Evolutionary conservation across 2,797 vertebrate genomes (phyloP).

Genomic region (Melanotaenia boesemani): DNA sequence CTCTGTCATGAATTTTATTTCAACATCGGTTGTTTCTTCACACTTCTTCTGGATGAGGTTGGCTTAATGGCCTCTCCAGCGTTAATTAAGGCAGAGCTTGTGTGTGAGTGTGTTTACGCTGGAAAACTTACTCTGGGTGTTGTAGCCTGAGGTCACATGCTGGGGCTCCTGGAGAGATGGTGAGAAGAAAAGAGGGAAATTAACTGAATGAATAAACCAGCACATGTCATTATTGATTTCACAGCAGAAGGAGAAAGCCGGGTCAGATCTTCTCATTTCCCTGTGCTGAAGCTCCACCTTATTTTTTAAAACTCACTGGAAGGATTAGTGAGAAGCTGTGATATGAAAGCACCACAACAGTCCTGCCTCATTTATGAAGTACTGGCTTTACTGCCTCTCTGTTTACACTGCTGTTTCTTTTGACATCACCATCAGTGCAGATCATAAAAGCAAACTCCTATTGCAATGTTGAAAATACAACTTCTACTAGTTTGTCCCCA

Average conservation of each 20-base stretch:
- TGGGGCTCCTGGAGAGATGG: conserved; percentile 89
- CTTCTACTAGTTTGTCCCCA: too few relatives aligned
- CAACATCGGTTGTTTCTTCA: conserved; percentile 32
- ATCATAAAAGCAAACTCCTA: too few relatives aligned
- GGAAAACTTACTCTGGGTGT: conserved; percentile 92
- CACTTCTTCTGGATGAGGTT: conserved; percentile 28
- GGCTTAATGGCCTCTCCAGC: conserved; percentile 28
- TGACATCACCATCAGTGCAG: conserved; percentile 11
- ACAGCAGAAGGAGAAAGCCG: conserved; percentile 50
- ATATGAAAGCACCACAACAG: conserved; percentile 21
- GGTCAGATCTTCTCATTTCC: conserved; percentile 32
- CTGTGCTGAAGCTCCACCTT: conserved; percentile 26
- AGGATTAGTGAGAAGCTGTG: conserved; percentile 44
- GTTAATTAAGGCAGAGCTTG: conserved; percentile 44
- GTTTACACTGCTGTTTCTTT: conserved; percentile 34
- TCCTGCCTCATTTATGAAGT: conserved; percentile 49
- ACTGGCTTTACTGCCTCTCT: conserved; percentile 37
- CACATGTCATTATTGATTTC: conserved; percentile 78
- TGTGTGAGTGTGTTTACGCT: conserved; percentile 38
- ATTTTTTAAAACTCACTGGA: conserved; percentile 44
- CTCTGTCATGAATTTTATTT: conserved; percentile 26
- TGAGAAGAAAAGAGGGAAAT: conserved; percentile 65
- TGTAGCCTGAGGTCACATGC: conserved; percentile 93
- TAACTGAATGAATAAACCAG: conserved; percentile 68
- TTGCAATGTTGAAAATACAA: too few relatives aligned